Percentiles rank a stretch among this genome's conserved stretches.
Evolutionary conservation across 2,113 vertebrate species (phyloP).

Genomic region (Pleuronectes platessa): DNA sequence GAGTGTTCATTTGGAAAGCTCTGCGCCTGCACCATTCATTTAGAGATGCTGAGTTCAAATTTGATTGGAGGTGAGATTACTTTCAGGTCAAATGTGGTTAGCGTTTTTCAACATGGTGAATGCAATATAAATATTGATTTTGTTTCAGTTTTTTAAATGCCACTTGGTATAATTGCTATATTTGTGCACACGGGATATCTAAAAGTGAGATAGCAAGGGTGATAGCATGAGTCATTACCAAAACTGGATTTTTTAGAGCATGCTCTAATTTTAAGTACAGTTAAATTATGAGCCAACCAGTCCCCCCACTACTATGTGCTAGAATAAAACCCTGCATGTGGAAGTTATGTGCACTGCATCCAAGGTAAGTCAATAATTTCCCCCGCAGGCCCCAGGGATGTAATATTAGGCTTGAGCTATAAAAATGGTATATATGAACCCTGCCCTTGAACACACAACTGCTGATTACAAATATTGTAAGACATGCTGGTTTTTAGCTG

Average conservation of each 20-base stretch:
- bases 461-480: too few relatives aligned
- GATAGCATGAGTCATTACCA: neutral
- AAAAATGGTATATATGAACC: too few relatives aligned
- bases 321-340: constrained; percentile 2
- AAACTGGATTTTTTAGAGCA: neutral
- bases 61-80: constrained; percentile 36
- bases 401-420: too few relatives aligned
- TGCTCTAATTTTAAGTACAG: neutral
- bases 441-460: too few relatives aligned
- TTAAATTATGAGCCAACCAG: neutral
- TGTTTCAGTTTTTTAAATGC: neutral
- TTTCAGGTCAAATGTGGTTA: constrained; percentile 6
- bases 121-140: neutral
- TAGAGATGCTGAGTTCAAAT: constrained; percentile 24
- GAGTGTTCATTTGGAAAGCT: constrained; percentile 37
- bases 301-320: neutral
- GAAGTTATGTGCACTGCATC: neutral
- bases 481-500: too few relatives aligned
- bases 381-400: too few relatives aligned
- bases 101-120: constrained; percentile 12
- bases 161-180: neutral
- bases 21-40: constrained; percentile 28
- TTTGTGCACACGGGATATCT: neutral
- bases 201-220: neutral
- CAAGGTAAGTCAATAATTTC: neutral